Evolutionary conservation across 2,113 vertebrate species (phyloP).

Genomic region (Crotophaga sulcirostris): DNA sequence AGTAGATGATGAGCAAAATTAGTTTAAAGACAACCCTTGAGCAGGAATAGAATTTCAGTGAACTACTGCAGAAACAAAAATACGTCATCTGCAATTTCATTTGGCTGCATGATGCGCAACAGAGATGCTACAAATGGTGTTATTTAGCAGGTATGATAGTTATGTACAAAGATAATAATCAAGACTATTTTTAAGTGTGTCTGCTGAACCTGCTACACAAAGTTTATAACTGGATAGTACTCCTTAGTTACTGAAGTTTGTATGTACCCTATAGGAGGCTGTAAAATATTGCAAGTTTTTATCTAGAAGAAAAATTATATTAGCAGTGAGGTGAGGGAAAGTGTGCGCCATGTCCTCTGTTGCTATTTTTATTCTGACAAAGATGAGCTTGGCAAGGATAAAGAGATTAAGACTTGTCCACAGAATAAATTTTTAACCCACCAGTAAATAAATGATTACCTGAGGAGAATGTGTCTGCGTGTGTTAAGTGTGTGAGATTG

Average conservation of each 20-base stretch:
- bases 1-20: not conserved
- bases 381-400: not conserved
- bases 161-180: not conserved
- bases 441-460: not conserved
- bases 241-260: not conserved
- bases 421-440: not conserved
- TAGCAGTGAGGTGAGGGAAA: not conserved
- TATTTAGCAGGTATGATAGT: not conserved
- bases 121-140: not conserved
- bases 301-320: not conserved
- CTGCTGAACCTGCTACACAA: not conserved
- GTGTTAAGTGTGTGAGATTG: too few species aligned
- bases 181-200: not conserved
- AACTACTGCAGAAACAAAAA: not conserved
- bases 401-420: not conserved
- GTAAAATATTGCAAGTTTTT: not conserved
- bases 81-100: slow-evolving; percentile 1
- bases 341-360: not conserved
- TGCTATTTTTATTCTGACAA: not conserved
- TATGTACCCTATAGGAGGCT: fast-evolving
- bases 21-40: not conserved
- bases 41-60: not conserved
- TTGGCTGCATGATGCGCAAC: not conserved
- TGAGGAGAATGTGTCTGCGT: not conserved
- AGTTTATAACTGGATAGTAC: not conserved